Conservation (phyloP, 2,797 vertebrate genomes). For the Dryobates pubescens region DNA sequence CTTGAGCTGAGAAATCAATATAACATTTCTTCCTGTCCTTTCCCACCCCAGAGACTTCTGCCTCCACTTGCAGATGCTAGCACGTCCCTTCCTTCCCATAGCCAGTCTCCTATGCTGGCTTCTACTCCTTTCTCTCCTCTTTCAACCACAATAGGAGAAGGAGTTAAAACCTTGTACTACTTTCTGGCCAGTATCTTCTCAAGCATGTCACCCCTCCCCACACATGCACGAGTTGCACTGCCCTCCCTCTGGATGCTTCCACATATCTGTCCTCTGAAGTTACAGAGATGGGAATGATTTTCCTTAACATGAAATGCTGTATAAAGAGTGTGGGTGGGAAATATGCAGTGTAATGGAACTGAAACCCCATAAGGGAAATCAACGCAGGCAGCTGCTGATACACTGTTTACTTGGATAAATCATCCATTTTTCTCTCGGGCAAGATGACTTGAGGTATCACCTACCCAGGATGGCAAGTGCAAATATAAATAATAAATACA, state of each 20-base stretch:
- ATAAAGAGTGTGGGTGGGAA: constrained; percentile 62
- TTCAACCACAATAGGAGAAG: neutral
- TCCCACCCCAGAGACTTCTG: neutral
- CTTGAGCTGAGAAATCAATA: neutral
- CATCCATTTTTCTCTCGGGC: constrained; percentile 63
- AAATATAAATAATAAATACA: constrained; percentile 77
- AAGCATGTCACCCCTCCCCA: constrained; percentile 2
- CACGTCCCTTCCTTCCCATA: neutral
- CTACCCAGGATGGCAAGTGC: constrained; percentile 68
- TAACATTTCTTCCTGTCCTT: neutral
- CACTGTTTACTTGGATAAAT: constrained; percentile 74
- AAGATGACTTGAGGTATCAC: constrained; percentile 70
- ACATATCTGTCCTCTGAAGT: constrained; percentile 45
- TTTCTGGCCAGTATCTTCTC: constrained; percentile 4
- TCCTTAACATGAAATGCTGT: constrained; percentile 50
- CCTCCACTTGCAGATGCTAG: neutral
- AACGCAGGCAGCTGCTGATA: constrained; percentile 57
- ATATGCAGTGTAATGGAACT: constrained; percentile 55
- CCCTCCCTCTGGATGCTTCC: constrained; percentile 46
- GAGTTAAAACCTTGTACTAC: neutral
- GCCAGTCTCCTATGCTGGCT: neutral
- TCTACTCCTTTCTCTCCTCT: neutral
- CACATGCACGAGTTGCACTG: neutral
- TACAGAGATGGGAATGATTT: constrained; percentile 56
- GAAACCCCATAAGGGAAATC: constrained; percentile 69